A percentile compares a stretch with the other conserved stretches of the same genome.
phyloP scores from a whole-genome alignment of 2,888 invertebrate species.

The Agriopis aurantiaria region DNA sequence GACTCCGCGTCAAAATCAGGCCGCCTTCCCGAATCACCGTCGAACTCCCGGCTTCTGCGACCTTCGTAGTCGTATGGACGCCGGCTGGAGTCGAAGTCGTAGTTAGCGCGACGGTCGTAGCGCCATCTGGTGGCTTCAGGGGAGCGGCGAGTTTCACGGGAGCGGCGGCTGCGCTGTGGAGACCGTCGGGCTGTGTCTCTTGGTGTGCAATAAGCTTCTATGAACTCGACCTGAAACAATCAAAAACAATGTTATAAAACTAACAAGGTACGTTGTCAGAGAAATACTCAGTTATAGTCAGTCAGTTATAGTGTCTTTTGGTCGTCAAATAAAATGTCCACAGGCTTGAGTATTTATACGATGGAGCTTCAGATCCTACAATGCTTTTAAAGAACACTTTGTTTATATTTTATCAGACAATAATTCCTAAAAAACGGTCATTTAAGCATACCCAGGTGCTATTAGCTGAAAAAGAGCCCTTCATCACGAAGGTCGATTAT shows the following conservation, averaged over 20 bases:
- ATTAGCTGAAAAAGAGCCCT: slow-evolving; percentile 80
- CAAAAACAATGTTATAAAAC: slow-evolving; percentile 27
- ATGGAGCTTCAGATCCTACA: too few species aligned
- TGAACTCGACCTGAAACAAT: slow-evolving; percentile 89
- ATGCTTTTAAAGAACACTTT: not conserved
- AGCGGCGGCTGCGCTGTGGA: slow-evolving; percentile 78
- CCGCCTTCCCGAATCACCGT: slow-evolving; percentile 76
- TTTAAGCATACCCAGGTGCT: slow-evolving; percentile 65
- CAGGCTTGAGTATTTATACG: not conserved
- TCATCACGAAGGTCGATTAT: slow-evolving; percentile 85
- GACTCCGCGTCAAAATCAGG: slow-evolving; percentile 78
- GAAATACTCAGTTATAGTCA: not conserved
- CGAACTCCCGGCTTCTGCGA: slow-evolving; percentile 69
- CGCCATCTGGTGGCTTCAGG: slow-evolving; percentile 81
- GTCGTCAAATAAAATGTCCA: not conserved
- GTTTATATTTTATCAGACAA: not conserved
- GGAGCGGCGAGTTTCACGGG: slow-evolving; percentile 76
- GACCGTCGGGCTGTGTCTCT: slow-evolving; percentile 87
- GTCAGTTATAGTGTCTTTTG: too few species aligned
- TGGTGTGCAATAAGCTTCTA: slow-evolving; percentile 91
- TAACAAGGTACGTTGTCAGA: not conserved
- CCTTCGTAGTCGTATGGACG: slow-evolving; percentile 80
- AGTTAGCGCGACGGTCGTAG: slow-evolving; percentile 76
- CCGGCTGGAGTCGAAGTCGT: slow-evolving; percentile 77
- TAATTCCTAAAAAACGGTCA: slow-evolving; percentile 17